Evolutionary conservation across 2,113 vertebrate genomes (phyloP).

Genomic region (Gnathonemus longibarbis): DNA sequence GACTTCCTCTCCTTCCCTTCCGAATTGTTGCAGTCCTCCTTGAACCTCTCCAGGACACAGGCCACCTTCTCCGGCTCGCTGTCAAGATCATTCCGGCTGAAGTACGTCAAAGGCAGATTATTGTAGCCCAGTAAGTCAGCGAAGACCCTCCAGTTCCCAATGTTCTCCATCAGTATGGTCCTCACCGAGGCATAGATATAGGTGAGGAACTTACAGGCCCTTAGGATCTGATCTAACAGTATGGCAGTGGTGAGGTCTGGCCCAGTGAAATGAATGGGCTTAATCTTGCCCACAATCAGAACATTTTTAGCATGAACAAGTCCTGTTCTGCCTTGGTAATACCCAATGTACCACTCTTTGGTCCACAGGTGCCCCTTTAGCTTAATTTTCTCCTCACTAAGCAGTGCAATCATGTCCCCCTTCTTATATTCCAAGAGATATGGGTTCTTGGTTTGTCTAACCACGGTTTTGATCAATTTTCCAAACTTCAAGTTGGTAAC

Average conservation of each 20-base stretch:
- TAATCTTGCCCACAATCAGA: constrained; percentile 75
- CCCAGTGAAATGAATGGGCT: constrained; percentile 72
- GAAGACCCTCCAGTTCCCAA: constrained; percentile 84
- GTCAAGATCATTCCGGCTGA: constrained; percentile 82
- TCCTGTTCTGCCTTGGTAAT: constrained; percentile 83
- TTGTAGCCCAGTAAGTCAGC: constrained; percentile 82
- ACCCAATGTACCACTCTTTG: constrained; percentile 95
- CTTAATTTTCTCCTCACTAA: constrained; percentile 88
- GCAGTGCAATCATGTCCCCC: constrained; percentile 77
- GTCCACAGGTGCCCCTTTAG: constrained; percentile 91
- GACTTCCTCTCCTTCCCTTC: constrained; percentile 86
- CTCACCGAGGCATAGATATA: constrained; percentile 93
- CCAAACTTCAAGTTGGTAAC: constrained; percentile 82
- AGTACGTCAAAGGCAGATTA: constrained; percentile 73
- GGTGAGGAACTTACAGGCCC: constrained; percentile 90
- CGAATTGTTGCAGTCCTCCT: constrained; percentile 85
- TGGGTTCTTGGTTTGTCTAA: constrained; percentile 84
- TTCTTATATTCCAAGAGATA: constrained; percentile 94
- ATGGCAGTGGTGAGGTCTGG: constrained; percentile 77
- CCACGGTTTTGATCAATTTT: constrained; percentile 86
- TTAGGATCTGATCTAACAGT: constrained; percentile 84
- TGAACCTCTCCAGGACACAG: constrained; percentile 84
- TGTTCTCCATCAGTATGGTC: constrained; percentile 90
- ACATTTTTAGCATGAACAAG: constrained; percentile 89
- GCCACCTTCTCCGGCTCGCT: constrained; percentile 87